Evolutionary conservation across 2,888 invertebrate genomes (phyloP), one percentile per base, ranked within the genome.

Genomic region (Drosophila neotestacea): DNA sequence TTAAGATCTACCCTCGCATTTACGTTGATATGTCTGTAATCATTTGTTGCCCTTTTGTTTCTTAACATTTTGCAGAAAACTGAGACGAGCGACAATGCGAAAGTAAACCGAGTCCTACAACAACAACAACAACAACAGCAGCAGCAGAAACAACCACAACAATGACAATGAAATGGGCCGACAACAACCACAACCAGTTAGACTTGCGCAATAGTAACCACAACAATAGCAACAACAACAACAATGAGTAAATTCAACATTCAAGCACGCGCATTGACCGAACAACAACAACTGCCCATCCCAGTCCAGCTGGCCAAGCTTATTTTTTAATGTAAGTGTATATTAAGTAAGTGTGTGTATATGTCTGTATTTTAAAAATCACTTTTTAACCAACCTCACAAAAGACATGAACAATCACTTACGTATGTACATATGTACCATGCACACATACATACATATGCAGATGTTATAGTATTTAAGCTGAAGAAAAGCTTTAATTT

Each of bases 211-310:
- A 83, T 70, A 70, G 60, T 68, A 69, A 50, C 60, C 39, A 30
- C 59, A 68, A 46, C 62, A 72, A 48, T 59, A 70, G n/a, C 62
- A 71, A 46, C 58, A 56, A 44, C 67, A 62, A 54, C 58, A 42
- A 65, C 48, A 39, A 46, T 39, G 44, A 44, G 38, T 52, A 64
- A 27, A 71, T 71, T 70, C 70, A 71, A 62, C 87, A 84, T 78
- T 81, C 82, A 72, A 86, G 77, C 83, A 85, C 86, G 82, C 88
- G 80, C 86, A 83, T 67, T 85, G 88, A 81, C 71, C 82, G 59
- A 81, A 58, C 60, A 36, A 60, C 46, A 69, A 22, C 42, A 56
- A 64, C 68, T 58, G 79, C 75, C 75, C 75, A 64, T 78, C 79
- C 79, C 68, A 64, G 81, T 74, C 63, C 68, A 65, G 48, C 60